A percentile compares a stretch with the other conserved stretches of the same genome.
Evolutionary conservation across 2,113 vertebrate species (phyloP).

Genomic region (Pogonocichla stellata): DNA sequence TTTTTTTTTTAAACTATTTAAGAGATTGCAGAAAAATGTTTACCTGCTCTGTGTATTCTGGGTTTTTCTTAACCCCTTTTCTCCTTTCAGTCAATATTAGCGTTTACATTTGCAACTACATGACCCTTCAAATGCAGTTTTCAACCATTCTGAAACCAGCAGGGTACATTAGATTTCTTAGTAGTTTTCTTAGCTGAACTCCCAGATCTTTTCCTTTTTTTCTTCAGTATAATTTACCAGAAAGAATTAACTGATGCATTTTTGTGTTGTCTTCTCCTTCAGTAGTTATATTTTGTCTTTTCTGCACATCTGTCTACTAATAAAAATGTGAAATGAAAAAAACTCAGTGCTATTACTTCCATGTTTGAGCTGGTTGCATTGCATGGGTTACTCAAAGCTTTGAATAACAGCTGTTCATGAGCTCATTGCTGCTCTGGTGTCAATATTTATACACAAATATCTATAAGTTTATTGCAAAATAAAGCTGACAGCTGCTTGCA

Average conservation of each 20-base stretch:
- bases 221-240: conserved; percentile 75
- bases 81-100: conserved; percentile 32
- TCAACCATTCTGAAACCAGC: conserved; percentile 76
- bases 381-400: not conserved
- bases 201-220: conserved; percentile 55
- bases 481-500: not conserved
- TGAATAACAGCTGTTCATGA: fast-evolving
- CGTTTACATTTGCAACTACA: conserved; percentile 70
- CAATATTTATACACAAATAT: not conserved
- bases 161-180: not conserved
- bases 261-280: conserved; percentile 77
- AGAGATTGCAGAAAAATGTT: conserved; percentile 50
- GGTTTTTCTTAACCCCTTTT: conserved; percentile 1
- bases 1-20: conserved; percentile 45
- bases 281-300: conserved; percentile 81
- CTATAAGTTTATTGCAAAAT: not conserved
- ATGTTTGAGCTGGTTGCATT: not conserved
- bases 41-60: conserved; percentile 48
- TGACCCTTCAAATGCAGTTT: conserved; percentile 71
- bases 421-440: not conserved
- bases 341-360: conserved; percentile 49
- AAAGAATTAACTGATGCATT: conserved; percentile 73
- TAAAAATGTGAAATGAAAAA: conserved; percentile 82
- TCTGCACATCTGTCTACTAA: conserved; percentile 83
- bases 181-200: conserved; percentile 7